Conservation (phyloP, 2,888 invertebrate genomes). For the Agonum fuliginosum region DNA sequence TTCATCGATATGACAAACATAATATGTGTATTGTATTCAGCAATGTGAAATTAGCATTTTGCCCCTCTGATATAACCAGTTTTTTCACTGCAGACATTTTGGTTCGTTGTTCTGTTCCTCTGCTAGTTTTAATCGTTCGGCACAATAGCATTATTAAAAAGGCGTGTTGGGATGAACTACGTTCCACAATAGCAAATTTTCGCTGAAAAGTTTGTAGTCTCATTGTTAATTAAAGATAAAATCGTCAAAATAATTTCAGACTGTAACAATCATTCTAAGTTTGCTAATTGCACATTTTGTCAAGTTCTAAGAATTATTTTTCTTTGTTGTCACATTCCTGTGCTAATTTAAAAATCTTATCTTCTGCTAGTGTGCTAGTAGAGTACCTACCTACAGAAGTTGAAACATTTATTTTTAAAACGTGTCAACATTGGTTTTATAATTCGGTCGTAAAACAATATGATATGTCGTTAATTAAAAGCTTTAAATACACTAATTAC, state of each 20-base stretch:
- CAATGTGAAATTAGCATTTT: constrained; percentile 37
- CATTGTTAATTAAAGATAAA: constrained; percentile 23
- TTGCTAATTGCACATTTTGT: constrained; percentile 23
- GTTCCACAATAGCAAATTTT: constrained; percentile 10
- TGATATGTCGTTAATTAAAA: constrained; percentile 12
- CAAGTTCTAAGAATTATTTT: not conserved
- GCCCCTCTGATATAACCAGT: constrained; percentile 1
- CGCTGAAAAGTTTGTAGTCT: not conserved
- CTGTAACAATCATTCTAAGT: not conserved
- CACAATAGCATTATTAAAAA: constrained; percentile 42
- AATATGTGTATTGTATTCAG: not conserved
- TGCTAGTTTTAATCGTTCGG: constrained; percentile 4
- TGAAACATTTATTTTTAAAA: not conserved
- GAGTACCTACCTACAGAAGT: not conserved
- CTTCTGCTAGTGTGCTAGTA: not conserved
- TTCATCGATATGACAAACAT: not conserved
- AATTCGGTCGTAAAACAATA: not conserved
- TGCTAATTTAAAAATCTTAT: not conserved
- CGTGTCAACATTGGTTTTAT: not conserved
- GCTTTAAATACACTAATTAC: constrained; percentile 13
- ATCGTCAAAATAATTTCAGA: constrained; percentile 14
- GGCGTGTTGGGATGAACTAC: not conserved
- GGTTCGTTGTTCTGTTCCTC: constrained; percentile 21
- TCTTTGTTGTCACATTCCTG: not conserved
- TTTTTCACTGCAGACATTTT: constrained; percentile 3